A percentile compares a stretch with the other conserved stretches of the same genome.
phyloP scores from a whole-genome alignment of 2,888 invertebrate species.

The Melanophora roralis region DNA sequence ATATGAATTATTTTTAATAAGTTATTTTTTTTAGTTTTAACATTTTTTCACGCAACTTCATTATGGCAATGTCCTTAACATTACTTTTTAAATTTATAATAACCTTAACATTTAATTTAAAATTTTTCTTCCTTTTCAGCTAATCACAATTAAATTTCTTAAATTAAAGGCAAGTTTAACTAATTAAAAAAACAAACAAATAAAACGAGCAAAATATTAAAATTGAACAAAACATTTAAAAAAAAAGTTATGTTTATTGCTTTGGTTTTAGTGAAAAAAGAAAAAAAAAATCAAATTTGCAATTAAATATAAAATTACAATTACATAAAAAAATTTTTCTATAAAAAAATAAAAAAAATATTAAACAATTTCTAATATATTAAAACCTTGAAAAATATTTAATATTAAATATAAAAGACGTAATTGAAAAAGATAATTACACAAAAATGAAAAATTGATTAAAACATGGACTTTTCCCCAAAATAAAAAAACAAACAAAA shows the following conservation, averaged over 20 bases:
- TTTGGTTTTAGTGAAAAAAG: slow-evolving; percentile 50
- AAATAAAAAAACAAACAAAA: slow-evolving; percentile 25
- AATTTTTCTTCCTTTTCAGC: slow-evolving; percentile 51
- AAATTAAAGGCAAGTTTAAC: slow-evolving; percentile 39
- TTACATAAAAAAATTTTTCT: slow-evolving; percentile 45
- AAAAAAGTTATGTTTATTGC: slow-evolving; percentile 43
- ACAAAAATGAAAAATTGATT: slow-evolving; percentile 28
- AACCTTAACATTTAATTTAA: not conserved
- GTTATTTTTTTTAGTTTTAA: no score
- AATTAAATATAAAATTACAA: slow-evolving; percentile 53
- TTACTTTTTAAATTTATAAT: not conserved
- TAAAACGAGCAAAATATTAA: slow-evolving; percentile 29
- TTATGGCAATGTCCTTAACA: no score
- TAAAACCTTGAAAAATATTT: slow-evolving; percentile 29
- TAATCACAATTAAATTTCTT: slow-evolving; percentile 57
- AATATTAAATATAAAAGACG: slow-evolving; percentile 19
- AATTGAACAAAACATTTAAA: slow-evolving; percentile 11
- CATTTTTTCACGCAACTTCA: no score
- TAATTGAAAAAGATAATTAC: slow-evolving; percentile 28
- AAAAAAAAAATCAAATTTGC: slow-evolving; percentile 25
- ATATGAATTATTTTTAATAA: no score
- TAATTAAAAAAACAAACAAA: slow-evolving; percentile 22
- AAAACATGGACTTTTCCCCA: slow-evolving; percentile 38
- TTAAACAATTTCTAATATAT: slow-evolving; percentile 48
- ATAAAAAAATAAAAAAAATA: slow-evolving; percentile 45